Evolutionary conservation across 2,797 vertebrate genomes (phyloP), one percentile per base, ranked within the genome.

Genomic region (Sphaeramia orbicularis): DNA sequence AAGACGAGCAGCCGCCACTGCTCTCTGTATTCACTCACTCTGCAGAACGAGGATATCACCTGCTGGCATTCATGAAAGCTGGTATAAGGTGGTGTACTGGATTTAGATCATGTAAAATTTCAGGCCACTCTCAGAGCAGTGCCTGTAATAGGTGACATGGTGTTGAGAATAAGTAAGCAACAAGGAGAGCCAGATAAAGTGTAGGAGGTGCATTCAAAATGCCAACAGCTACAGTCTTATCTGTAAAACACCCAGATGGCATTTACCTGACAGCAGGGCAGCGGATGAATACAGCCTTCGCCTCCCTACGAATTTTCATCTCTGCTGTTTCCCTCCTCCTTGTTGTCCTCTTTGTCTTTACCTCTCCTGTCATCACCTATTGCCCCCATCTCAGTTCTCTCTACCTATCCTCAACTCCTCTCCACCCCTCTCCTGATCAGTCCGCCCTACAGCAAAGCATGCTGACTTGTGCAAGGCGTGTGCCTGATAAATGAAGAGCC

Each of bases 181-280:
- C 45, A 61, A 57, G 67, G 49, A 56, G 60, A 56, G 52, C 40
- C 57, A 71, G 73, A 78, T 68, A 21, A 77, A 74, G 76, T 81
- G 84, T 79, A 65, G 65, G 70, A 62, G 78, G 58, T 70, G 67
- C 69, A 59, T 82, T 82, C 32, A 72, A 91, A 90, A 86, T 86
- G 84, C 76, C 88, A 85, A 61, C 79, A 75, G 75, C 85, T 50
- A 74, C 71, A 74, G 71, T 68, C 70, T 85, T 76, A 83, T 89
- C 76, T 91, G 83, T 89, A 86, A 86, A 89, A 87, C 84, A 88
- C 58, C 68, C 63, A 60, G 58, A 60, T 89, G 87, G 76, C 86
- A 89, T 91, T 91, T 91, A 89, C 79, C 83, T 87, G 90, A 90
- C 88, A 88, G 81, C 74, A 16, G 61, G 56, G 66, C 81, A 66